These are phyloP conservation scores for Camponotus vicinus DNA, from an alignment of 1,140 invertebrate species.

Conservation along the genomic window DNA sequence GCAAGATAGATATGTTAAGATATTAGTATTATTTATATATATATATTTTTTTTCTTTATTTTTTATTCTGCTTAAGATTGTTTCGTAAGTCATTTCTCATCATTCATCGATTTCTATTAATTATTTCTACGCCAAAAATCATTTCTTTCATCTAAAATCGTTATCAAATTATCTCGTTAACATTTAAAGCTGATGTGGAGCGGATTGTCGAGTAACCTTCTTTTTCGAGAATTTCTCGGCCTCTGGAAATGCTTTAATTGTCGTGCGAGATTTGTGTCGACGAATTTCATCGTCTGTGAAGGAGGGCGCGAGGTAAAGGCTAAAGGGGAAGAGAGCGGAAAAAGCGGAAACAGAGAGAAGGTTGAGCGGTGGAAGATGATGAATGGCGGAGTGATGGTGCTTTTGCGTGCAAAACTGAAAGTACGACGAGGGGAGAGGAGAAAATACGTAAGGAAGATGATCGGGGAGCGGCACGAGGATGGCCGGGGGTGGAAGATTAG, in stretches of 20 bases:
- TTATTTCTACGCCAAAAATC: conserved; percentile 14
- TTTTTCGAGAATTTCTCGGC: neutral
- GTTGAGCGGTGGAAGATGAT: conserved; percentile 78
- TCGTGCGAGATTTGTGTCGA: conserved; percentile 13
- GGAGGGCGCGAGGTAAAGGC: conserved; percentile 38
- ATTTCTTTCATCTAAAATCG: conserved; percentile 18
- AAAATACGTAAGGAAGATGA: conserved; percentile 71
- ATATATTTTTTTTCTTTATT: neutral
- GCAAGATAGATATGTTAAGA: neutral
- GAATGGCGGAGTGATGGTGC: conserved; percentile 84
- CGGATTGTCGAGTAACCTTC: neutral
- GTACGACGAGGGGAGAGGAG: conserved; percentile 65
- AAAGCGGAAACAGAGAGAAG: conserved; percentile 68
- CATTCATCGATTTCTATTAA: conserved; percentile 32
- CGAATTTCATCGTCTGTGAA: conserved; percentile 32
- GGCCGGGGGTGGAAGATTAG: conserved; percentile 73
- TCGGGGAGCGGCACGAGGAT: conserved; percentile 41
- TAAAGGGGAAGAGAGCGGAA: conserved; percentile 13
- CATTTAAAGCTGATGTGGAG: conserved; percentile 1
- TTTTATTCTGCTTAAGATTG: neutral
- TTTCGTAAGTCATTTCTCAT: conserved; percentile 18
- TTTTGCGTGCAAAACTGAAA: conserved; percentile 83
- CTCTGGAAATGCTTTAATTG: conserved; percentile 40
- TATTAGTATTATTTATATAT: too few relatives aligned
- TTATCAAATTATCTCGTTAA: conserved; percentile 24